Evolutionary conservation across 2,113 vertebrate species (phyloP), one percentile per base, ranked within the genome.

Genomic region (Cyanoliseus patagonus): DNA sequence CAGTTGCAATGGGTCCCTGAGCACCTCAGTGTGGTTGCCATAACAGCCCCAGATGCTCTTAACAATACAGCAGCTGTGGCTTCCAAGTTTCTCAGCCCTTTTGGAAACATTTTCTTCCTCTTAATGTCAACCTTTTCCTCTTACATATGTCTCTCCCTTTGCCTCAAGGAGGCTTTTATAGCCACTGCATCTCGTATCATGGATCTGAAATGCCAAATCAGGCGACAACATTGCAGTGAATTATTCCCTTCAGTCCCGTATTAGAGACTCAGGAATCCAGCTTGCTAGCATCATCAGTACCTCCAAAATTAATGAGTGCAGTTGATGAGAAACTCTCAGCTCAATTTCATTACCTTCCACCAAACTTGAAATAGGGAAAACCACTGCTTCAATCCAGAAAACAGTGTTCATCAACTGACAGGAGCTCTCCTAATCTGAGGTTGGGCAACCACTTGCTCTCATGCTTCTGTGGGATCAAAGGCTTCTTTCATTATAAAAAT

Each of bases 181-280:
- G 79, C 55, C 18, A 13, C 64, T 11, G 37, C 1, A 0, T 28
- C 63, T 88, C 6, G 0, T 23, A 2, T 1, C 37, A 52, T 2
- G 9, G 68, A 53, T 33, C 23, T 19, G 37, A 70, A 91, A 51
- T 23, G 31, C 59, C 63, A 91, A 13, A 42, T 30, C 47, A 63
- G 39, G 42, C 44, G 67, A 16, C 51, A 73, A 6, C 9, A 30
- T 20, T 23, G 49, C 35, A 80, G 8, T 16, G 49, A 53, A 63
- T 83, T 77, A 61, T 20, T 90, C 68, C 85, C 37, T 7, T 42
- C 70, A 77, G 68, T 31, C 55, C 41, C 33, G 3, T 10, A 30
- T 11, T 30, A 49, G 18, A 89, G 41, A 53, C 17, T 42, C 19
- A 25, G 41, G 46, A 83, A 53, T 39, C 78, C 63, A 57, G n/a